Evolutionary conservation across 2,888 invertebrate genomes (phyloP).

Genomic region (Melinaea menophilus): DNA sequence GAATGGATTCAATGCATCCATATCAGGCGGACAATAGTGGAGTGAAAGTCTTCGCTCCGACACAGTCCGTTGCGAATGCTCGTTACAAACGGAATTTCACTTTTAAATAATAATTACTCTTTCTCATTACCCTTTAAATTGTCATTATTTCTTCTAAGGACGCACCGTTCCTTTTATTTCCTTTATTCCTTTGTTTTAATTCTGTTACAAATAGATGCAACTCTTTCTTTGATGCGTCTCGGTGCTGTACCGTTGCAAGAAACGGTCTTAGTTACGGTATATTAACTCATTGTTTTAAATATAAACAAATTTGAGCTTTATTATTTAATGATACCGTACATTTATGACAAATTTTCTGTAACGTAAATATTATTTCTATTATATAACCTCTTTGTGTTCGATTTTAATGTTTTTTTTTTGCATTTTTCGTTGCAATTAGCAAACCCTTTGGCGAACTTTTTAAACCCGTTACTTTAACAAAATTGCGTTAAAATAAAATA

Average conservation of each 20-base stretch:
- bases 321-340: slow-evolving; percentile 7
- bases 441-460: slow-evolving; percentile 53
- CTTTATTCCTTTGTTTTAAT: slow-evolving; percentile 39
- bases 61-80: slow-evolving; percentile 56
- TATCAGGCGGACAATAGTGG: slow-evolving; percentile 9
- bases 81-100: slow-evolving; percentile 63
- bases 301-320: slow-evolving; percentile 12
- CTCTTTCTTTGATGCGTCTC: slow-evolving; percentile 60
- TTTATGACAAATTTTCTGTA: slow-evolving; percentile 1
- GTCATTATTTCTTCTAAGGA: slow-evolving; percentile 52
- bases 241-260: slow-evolving; percentile 57
- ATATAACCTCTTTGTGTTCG: slow-evolving; percentile 39
- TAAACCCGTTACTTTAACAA: slow-evolving; percentile 43
- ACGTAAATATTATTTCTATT: slow-evolving; percentile 20
- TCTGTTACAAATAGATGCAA: slow-evolving; percentile 68
- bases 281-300: slow-evolving; percentile 47
- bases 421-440: slow-evolving; percentile 47
- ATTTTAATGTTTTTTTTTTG: slow-evolving; percentile 47
- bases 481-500: slow-evolving; percentile 37
- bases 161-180: slow-evolving; percentile 33
- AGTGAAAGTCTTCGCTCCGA: slow-evolving; percentile 64
- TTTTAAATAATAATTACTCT: slow-evolving; percentile 74
- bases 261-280: slow-evolving; percentile 64
- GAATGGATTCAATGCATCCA: no score
- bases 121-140: slow-evolving; percentile 62